Conservation (phyloP, 2,888 invertebrate genomes). For the Masnerella sp. region DNA sequence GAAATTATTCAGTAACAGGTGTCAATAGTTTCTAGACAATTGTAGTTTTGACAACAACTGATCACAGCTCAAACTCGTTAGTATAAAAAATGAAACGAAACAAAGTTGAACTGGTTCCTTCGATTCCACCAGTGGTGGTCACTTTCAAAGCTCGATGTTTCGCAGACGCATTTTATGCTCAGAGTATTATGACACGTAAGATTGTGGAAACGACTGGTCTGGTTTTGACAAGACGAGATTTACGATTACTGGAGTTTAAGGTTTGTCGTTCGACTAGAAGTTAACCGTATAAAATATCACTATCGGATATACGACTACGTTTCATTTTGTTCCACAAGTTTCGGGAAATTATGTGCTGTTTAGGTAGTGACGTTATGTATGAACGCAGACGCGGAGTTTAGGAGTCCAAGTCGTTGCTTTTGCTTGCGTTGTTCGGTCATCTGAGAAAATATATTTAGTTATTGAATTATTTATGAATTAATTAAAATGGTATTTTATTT, state of each 20-base stretch:
- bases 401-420: constrained; percentile 92
- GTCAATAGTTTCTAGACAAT: too few relatives aligned
- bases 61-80: constrained; percentile 13
- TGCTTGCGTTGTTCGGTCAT: constrained; percentile 98
- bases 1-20: too few relatives aligned
- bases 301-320: constrained; percentile 19
- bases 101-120: too few relatives aligned
- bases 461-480: too few relatives aligned
- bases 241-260: constrained; percentile 16
- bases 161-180: constrained; percentile 3
- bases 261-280: constrained; percentile 37
- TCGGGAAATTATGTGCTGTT: constrained; percentile 39
- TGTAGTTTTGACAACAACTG: too few relatives aligned
- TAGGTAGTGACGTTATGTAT: constrained; percentile 79
- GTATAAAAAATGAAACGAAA: too few relatives aligned
- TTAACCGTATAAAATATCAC: constrained; percentile 47
- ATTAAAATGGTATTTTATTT: background rate
- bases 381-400: constrained; percentile 87
- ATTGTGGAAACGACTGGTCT: constrained; percentile 13
- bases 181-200: constrained; percentile 21
- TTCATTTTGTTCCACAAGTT: constrained; percentile 10
- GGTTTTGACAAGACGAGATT: constrained; percentile 7
- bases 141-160: constrained; percentile 13
- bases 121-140: background rate
- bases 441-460: too few relatives aligned